Conservation (phyloP, 2,888 invertebrate species). For the Pinctada fucata region DNA sequence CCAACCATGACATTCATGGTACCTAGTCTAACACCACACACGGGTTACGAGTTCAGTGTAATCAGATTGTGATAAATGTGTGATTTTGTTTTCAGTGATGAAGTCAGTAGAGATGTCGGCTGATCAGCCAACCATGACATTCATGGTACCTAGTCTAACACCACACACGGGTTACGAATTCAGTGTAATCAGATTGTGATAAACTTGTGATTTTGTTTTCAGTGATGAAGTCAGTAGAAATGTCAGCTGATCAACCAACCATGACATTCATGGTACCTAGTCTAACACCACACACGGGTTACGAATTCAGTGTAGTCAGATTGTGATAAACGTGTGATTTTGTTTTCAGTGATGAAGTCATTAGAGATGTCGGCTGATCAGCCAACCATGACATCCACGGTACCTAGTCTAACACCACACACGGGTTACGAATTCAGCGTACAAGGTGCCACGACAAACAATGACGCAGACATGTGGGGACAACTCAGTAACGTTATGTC, state of each 20-base stretch:
- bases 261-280: slow-evolving; percentile 43
- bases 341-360: neutral
- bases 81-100: neutral
- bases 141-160: too few relatives aligned
- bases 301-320: slow-evolving; percentile 45
- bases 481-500: slow-evolving; percentile 52
- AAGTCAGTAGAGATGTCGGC: neutral
- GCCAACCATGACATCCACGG: slow-evolving; percentile 42
- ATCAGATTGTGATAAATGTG: too few relatives aligned
- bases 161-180: too few relatives aligned
- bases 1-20: too few relatives aligned
- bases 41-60: too few relatives aligned
- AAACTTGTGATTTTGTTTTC: neutral
- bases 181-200: too few relatives aligned
- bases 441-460: slow-evolving; percentile 62
- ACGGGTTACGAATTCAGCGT: slow-evolving; percentile 59
- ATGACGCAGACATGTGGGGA: slow-evolving; percentile 63
- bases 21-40: too few relatives aligned
- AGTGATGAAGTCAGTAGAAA: slow-evolving; percentile 1
- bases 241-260: slow-evolving; percentile 28
- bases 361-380: slow-evolving; percentile 1
- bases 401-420: slow-evolving; percentile 58
- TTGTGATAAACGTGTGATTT: too few relatives aligned
- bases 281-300: slow-evolving; percentile 62
- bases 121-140: too few relatives aligned